phyloP scores from a whole-genome alignment of 2,797 vertebrate genomes.

The Chrosomus eos region DNA sequence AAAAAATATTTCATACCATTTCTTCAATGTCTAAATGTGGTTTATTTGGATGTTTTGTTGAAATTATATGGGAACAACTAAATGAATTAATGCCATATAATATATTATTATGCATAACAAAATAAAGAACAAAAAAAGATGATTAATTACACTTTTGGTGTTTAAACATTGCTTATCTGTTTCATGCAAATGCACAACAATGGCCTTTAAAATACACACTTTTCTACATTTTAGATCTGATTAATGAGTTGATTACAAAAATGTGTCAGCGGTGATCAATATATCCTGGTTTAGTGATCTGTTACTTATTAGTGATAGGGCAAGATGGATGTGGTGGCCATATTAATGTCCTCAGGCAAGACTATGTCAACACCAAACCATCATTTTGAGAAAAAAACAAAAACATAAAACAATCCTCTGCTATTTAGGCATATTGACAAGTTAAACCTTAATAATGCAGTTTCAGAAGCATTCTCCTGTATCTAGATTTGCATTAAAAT shows the following conservation, averaged over 20 bases:
- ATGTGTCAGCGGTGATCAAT: constrained; percentile 64
- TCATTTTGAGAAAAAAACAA: neutral
- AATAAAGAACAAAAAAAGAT: neutral
- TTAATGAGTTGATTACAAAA: constrained; percentile 69
- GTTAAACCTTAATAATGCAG: neutral
- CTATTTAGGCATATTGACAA: neutral
- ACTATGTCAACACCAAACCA: constrained; percentile 50
- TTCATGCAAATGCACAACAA: neutral
- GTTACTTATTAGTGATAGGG: constrained; percentile 60
- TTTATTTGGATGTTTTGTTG: neutral
- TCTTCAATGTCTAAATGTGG: constrained; percentile 49
- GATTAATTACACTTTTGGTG: neutral
- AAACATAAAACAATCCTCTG: neutral
- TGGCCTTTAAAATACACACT: neutral
- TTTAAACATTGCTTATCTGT: neutral
- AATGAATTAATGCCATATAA: neutral
- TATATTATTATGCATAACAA: neutral
- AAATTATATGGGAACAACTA: neutral
- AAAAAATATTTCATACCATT: constrained; percentile 65
- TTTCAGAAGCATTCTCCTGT: neutral
- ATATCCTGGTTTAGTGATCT: constrained; percentile 38
- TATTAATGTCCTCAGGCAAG: constrained; percentile 60
- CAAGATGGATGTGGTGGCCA: constrained; percentile 59
- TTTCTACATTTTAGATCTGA: constrained; percentile 59
- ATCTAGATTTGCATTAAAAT: neutral